A percentile compares a stretch with the other conserved stretches of the same genome.
Evolutionary conservation across 2,797 vertebrate genomes (phyloP).

Genomic region (Simalia tracyae): DNA sequence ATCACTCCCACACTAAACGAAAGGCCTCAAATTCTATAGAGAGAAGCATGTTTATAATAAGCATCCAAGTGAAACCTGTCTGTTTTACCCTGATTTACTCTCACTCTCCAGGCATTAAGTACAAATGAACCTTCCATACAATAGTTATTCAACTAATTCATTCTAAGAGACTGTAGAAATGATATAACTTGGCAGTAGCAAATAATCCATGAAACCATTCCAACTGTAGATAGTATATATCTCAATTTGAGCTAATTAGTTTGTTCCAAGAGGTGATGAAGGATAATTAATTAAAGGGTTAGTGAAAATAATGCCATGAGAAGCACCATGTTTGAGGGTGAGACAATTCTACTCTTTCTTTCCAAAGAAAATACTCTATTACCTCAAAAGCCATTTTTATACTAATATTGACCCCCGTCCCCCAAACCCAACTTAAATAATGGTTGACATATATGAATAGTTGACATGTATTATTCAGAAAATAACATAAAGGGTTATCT

Average conservation of each 20-base stretch:
- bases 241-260: conserved; percentile 9
- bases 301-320: background rate
- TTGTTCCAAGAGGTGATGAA: conserved; percentile 7
- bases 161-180: background rate
- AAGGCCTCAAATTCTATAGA: background rate
- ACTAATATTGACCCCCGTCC: background rate
- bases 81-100: background rate
- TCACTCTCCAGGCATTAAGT: background rate
- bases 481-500: background rate
- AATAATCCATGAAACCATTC: background rate
- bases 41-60: background rate
- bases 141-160: background rate
- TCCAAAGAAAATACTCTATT: background rate
- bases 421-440: background rate
- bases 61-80: background rate
- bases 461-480: background rate
- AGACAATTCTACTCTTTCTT: background rate
- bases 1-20: background rate
- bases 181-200: background rate
- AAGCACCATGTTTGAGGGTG: background rate
- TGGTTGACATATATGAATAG: background rate
- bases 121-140: background rate
- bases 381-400: background rate
- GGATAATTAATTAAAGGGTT: background rate
- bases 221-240: background rate